phyloP scores from a whole-genome alignment of 2,888 invertebrate species.

The Drosophila picticornis region DNA sequence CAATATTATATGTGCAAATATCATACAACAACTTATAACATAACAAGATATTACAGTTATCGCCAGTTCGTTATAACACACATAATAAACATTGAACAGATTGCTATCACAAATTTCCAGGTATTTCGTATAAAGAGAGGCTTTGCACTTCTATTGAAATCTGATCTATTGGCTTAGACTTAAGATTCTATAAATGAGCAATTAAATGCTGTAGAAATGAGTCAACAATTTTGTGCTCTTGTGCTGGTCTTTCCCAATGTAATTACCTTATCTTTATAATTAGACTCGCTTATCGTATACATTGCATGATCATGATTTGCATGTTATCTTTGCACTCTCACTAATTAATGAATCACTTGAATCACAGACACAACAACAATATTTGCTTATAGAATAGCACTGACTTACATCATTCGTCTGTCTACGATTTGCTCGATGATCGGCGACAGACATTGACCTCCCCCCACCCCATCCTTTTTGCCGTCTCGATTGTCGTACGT shows the following conservation, averaged over 20 bases:
- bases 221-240: constrained; percentile 9
- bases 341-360: constrained; percentile 47
- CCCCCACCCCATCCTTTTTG: neutral
- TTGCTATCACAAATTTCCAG: constrained; percentile 15
- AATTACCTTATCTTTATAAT: constrained; percentile 32
- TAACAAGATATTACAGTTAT: constrained; percentile 24
- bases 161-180: neutral
- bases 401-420: constrained; percentile 49
- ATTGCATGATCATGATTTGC: constrained; percentile 30
- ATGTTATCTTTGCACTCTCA: constrained; percentile 36
- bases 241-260: constrained; percentile 20
- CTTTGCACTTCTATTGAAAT: constrained; percentile 17
- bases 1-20: constrained; percentile 4
- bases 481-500: constrained; percentile 44
- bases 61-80: constrained; percentile 32
- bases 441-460: constrained; percentile 48
- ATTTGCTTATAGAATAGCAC: constrained; percentile 10
- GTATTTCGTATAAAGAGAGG: constrained; percentile 21
- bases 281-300: constrained; percentile 27
- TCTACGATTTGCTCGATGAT: constrained; percentile 25
- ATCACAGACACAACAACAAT: constrained; percentile 19
- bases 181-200: constrained; percentile 19
- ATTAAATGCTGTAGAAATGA: constrained; percentile 9
- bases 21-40: too few species aligned
- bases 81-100: constrained; percentile 3